phyloP scores from a whole-genome alignment of 2,888 invertebrate species.

The Drosophila picticornis region DNA sequence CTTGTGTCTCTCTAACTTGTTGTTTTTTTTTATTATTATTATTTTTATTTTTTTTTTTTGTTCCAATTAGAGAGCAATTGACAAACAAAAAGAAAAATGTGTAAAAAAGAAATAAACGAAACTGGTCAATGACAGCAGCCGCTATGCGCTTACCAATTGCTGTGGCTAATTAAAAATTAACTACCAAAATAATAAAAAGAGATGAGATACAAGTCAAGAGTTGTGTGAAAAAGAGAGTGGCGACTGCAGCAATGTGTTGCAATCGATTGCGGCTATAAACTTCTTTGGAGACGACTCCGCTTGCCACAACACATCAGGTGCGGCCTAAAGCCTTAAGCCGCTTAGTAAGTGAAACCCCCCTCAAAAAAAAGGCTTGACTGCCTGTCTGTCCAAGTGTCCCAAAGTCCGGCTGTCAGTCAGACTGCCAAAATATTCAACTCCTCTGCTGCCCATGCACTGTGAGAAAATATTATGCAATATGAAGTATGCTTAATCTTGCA shows the following conservation, averaged over 20 bases:
- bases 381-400: constrained; percentile 3
- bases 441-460: background rate
- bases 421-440: constrained; percentile 16
- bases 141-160: constrained; percentile 59
- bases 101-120: constrained; percentile 33
- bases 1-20: constrained; percentile 8
- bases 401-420: constrained; percentile 26
- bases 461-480: background rate
- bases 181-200: constrained; percentile 18
- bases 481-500: background rate
- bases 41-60: constrained; percentile 2
- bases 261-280: constrained; percentile 5
- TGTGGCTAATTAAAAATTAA: constrained; percentile 65
- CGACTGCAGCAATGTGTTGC: constrained; percentile 19
- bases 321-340: constrained; percentile 65
- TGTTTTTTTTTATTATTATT: background rate
- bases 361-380: constrained; percentile 20
- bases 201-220: background rate
- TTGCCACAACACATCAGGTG: constrained; percentile 57
- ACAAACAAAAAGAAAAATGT: background rate
- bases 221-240: background rate
- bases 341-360: constrained; percentile 74
- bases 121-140: constrained; percentile 39
- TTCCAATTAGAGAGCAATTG: constrained; percentile 43
- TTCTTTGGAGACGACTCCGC: constrained; percentile 3